A percentile compares a stretch with the other conserved stretches of the same genome.
Evolutionary conservation across 2,797 vertebrate species (phyloP).

Genomic region (Pseudomugil tenellus): DNA sequence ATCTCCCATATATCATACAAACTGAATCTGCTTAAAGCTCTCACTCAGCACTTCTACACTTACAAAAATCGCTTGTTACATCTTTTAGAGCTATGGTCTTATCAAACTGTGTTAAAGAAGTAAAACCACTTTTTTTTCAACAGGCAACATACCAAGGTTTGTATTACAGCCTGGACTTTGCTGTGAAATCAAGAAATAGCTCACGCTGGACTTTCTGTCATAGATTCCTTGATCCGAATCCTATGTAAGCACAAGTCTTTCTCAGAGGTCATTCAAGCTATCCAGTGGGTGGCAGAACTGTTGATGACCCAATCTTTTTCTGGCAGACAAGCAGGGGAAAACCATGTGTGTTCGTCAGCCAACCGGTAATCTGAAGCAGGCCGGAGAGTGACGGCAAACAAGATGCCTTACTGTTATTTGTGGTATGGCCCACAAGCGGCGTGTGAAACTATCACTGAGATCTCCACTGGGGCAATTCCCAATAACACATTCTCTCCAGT

Average conservation of each 20-base stretch:
- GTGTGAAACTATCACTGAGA: slow-evolving; percentile 74
- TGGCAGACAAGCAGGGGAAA: slow-evolving; percentile 69
- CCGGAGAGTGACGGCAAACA: slow-evolving; percentile 66
- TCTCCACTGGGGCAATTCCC: slow-evolving; percentile 66
- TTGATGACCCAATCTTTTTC: slow-evolving; percentile 73
- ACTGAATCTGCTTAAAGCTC: not conserved
- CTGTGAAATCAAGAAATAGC: slow-evolving; percentile 66
- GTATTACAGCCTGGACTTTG: slow-evolving; percentile 39
- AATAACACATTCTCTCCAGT: slow-evolving; percentile 40
- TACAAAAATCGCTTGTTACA: slow-evolving; percentile 21
- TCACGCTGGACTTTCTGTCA: slow-evolving; percentile 52
- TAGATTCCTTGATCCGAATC: slow-evolving; percentile 57
- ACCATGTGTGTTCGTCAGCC: slow-evolving; percentile 66
- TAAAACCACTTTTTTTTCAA: slow-evolving; percentile 18
- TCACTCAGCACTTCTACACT: not conserved
- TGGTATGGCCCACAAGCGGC: slow-evolving; percentile 67
- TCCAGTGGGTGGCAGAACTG: slow-evolving; percentile 59
- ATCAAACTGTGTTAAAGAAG: slow-evolving; percentile 22
- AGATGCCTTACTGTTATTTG: slow-evolving; percentile 75
- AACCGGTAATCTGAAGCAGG: slow-evolving; percentile 74
- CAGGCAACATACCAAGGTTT: slow-evolving; percentile 38
- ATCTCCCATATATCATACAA: not conserved
- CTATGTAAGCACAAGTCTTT: slow-evolving; percentile 61
- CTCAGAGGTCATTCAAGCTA: slow-evolving; percentile 59
- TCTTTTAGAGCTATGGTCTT: slow-evolving; percentile 17